These are phyloP conservation scores for Ceyx cyanopectus DNA, from an alignment of 2,113 vertebrate genomes.

Conservation along the genomic window DNA sequence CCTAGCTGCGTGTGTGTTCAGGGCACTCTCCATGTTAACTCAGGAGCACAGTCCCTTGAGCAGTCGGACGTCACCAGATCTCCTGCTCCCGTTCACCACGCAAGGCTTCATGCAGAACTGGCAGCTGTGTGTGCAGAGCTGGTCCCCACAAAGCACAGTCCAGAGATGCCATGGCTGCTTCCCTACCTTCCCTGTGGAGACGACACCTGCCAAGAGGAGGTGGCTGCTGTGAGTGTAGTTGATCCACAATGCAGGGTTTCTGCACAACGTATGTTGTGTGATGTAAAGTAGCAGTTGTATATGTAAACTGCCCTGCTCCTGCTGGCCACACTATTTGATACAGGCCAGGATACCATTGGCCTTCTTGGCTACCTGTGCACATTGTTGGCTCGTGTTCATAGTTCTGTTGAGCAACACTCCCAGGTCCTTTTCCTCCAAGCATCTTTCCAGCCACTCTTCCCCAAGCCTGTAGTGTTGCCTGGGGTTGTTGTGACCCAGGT, in stretches of 20 bases:
- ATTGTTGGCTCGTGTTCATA: not conserved
- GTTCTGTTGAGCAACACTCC: not conserved
- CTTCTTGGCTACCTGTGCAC: too few relatives aligned
- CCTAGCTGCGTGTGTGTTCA: accelerated
- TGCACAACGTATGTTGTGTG: not conserved
- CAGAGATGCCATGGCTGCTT: not conserved
- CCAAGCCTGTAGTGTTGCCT: not conserved
- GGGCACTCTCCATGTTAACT: accelerated
- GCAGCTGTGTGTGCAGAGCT: not conserved
- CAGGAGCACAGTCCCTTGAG: accelerated
- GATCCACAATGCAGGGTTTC: not conserved
- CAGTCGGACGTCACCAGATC: not conserved
- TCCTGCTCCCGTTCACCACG: not conserved
- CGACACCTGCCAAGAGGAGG: not conserved
- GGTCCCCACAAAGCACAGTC: not conserved
- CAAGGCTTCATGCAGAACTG: accelerated
- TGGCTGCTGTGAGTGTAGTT: not conserved
- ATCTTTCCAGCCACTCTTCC: not conserved
- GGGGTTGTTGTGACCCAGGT: not conserved
- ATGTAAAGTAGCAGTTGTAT: not conserved
- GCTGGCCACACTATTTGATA: not conserved
- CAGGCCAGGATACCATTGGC: too few relatives aligned
- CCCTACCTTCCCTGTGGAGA: not conserved
- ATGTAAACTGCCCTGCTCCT: not conserved
- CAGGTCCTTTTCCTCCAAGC: not conserved